Percentiles rank a stretch among this genome's conserved stretches.
Evolutionary conservation across 2,113 vertebrate species (phyloP).

Genomic region (Cathartes aura): DNA sequence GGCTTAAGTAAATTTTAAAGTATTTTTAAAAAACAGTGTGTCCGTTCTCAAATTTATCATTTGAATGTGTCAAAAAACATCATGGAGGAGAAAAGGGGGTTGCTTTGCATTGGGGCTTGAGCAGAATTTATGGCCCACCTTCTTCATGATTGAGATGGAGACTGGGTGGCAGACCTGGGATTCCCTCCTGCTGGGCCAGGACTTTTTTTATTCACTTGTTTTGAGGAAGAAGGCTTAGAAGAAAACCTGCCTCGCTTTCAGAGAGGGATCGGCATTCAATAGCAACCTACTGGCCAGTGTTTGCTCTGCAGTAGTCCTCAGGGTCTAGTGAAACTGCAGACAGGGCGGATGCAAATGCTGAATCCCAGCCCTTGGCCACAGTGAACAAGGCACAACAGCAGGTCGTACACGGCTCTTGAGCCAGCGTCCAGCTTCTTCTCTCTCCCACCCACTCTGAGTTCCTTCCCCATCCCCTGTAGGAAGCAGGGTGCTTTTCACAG

Average conservation of each 20-base stretch:
- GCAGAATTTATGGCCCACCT: neutral
- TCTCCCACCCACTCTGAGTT: neutral
- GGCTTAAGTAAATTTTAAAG: neutral
- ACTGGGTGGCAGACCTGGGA: neutral
- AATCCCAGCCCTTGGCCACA: neutral
- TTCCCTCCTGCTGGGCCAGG: neutral
- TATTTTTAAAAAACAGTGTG: neutral
- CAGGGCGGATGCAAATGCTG: neutral
- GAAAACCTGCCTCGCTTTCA: neutral
- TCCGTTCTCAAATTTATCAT: neutral
- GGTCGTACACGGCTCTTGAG: fast-evolving
- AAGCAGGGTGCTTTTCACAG: neutral
- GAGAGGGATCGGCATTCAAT: neutral
- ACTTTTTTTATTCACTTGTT: neutral
- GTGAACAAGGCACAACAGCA: neutral
- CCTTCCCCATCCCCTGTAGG: neutral
- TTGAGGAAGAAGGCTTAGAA: neutral
- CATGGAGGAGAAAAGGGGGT: neutral
- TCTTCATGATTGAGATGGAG: neutral
- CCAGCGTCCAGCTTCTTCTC: neutral
- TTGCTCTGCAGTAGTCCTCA: neutral
- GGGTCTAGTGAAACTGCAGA: neutral
- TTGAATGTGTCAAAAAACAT: neutral
- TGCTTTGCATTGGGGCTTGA: neutral
- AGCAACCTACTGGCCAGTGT: neutral